phyloP scores from a whole-genome alignment of 2,113 vertebrate genomes.

The Charina bottae region DNA sequence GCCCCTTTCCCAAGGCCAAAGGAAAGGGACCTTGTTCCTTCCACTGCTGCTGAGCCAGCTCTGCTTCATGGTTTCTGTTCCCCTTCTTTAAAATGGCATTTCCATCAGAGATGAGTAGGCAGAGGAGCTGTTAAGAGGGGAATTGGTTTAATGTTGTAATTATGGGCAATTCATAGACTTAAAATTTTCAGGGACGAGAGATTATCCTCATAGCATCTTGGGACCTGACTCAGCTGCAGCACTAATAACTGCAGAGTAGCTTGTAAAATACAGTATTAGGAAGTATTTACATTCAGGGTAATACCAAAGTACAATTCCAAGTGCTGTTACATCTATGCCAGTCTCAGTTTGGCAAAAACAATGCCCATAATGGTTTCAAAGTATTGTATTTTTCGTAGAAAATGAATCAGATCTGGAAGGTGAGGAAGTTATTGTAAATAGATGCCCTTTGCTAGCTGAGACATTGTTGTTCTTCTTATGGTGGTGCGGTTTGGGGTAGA shows the following conservation, averaged over 20 bases:
- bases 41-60: background rate
- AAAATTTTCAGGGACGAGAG: too few species aligned
- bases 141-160: background rate
- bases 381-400: background rate
- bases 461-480: background rate
- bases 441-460: background rate
- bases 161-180: background rate
- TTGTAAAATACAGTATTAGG: too few species aligned
- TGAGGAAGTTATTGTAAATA: background rate
- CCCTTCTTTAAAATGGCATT: background rate
- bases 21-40: background rate
- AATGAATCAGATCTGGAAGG: background rate
- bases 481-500: background rate
- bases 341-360: background rate
- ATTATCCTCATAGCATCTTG: too few species aligned
- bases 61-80: background rate
- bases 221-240: too few species aligned
- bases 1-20: background rate
- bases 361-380: background rate
- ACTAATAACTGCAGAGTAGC: too few species aligned
- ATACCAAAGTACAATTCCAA: too few species aligned
- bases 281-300: too few species aligned
- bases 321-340: too few species aligned
- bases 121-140: background rate
- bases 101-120: background rate